Percentiles rank a stretch among this genome's conserved stretches.
Conservation (phyloP, 1,140 invertebrate genomes). For the Eubasilissa regina region DNA sequence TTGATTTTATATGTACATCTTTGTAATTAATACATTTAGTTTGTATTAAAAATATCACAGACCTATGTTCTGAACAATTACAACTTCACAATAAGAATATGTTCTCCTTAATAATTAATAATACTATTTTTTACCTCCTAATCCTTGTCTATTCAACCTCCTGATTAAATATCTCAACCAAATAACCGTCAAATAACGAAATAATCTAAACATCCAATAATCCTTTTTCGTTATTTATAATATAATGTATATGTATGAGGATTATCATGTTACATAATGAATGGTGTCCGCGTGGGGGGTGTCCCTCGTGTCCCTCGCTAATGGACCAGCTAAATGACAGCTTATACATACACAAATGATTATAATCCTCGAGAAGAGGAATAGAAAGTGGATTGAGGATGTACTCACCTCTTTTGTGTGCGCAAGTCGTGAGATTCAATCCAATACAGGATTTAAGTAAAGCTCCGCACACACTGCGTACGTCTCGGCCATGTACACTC, state of each 20-base stretch:
- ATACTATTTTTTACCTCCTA: no score
- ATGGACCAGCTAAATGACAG: slow-evolving; percentile 16
- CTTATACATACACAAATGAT: slow-evolving; percentile 8
- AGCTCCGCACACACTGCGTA: background rate
- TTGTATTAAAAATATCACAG: no score
- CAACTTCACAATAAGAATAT: no score
- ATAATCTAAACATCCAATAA: background rate
- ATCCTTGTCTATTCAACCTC: no score
- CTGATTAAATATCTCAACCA: no score
- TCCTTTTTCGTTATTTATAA: background rate
- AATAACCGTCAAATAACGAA: no score
- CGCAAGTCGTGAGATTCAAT: slow-evolving; percentile 5
- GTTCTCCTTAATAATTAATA: no score
- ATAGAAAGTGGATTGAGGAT: slow-evolving; percentile 2
- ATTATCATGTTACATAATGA: background rate
- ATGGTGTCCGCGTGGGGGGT: background rate
- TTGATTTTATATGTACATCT: no score
- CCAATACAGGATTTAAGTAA: slow-evolving; percentile 14
- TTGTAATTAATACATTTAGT: no score
- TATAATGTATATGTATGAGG: background rate
- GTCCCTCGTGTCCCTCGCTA: background rate
- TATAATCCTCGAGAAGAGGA: slow-evolving; percentile 5
- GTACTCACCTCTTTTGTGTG: background rate
- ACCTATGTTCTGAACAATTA: no score
- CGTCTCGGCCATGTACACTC: background rate